Base-by-base conservation (phyloP, 2,113 vertebrate genomes). In the Monarcha castaneiventris region DNA sequence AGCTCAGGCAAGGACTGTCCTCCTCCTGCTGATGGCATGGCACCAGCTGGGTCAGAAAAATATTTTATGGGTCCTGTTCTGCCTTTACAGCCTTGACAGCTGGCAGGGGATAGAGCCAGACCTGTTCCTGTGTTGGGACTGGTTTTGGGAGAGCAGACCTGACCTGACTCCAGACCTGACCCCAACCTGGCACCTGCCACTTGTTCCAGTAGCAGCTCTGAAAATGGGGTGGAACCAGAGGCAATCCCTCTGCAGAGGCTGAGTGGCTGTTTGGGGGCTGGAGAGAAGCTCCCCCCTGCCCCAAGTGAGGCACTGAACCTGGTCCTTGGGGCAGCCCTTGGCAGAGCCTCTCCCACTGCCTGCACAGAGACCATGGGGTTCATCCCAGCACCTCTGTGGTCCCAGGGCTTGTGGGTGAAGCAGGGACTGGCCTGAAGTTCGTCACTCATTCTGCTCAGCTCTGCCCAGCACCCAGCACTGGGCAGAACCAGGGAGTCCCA, bases 341-440 rank as follows among this genome's bases (percentile, higher is more conserved):
- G 51, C 67, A 90, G 46, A 89, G 14, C 76, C 56, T 21, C 11
- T 30, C 55, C n/a, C 63, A 7, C 19, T 39, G 64, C 29, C 37
- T 11, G 0, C 1, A 1, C 46, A 26, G 71, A 49, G 44, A 23
- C 16, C 33, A 5, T 2, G 22, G 4, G 8, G 22, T 1, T 52
- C 35, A 11, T 2, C 67, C 81, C 85, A 44, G 52, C 48, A 3
- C 26, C 68, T 17, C 39, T 2, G 12, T 6, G 37, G 4, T 52
- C 27, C 58, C 64, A 8, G 37, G 32, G 30, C 48, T 21, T 2
- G 18, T 5, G 25, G 13, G 32, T 17, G 43, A 51, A 22, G 1
- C 46, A 27, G 55, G 54, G 27, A 2, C 68, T 23, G 62, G 46
- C 32, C 62, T 16, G 25, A 27, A 11, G 13, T 16, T 9, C 0